phyloP scores from a whole-genome alignment of 2,797 vertebrate species.

The Centropyge bicolor region DNA sequence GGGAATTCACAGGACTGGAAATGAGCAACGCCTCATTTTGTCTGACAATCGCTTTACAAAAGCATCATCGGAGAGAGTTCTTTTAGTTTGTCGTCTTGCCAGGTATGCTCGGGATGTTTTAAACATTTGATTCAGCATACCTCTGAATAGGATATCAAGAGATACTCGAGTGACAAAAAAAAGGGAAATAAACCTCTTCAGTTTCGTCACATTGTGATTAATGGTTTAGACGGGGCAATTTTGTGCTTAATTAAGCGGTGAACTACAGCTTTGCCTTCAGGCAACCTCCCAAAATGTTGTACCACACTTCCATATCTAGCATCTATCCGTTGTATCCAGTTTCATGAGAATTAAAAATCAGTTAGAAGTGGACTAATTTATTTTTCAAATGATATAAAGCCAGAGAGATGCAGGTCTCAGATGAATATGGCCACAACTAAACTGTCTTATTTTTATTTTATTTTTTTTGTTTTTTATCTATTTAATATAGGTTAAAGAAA shows the following conservation, averaged over 20 bases:
- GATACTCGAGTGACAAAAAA: not conserved
- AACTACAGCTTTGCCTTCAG: slow-evolving; percentile 7
- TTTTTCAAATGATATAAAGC: not conserved
- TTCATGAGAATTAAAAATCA: not conserved
- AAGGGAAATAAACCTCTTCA: not conserved
- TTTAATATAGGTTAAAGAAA: too few species aligned
- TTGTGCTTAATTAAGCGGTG: slow-evolving; percentile 21
- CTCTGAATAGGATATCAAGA: not conserved
- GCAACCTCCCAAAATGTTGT: slow-evolving; percentile 1
- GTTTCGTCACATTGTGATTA: slow-evolving; percentile 17
- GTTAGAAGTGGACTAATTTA: not conserved
- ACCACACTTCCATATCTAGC: not conserved
- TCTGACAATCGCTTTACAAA: slow-evolving; percentile 31
- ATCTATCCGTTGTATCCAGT: not conserved
- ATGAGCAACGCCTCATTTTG: slow-evolving; percentile 24
- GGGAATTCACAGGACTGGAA: slow-evolving; percentile 39
- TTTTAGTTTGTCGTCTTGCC: slow-evolving; percentile 13
- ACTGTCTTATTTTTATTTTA: not conserved
- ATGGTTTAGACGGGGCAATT: slow-evolving; percentile 18
- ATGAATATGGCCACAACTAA: slow-evolving; percentile 42
- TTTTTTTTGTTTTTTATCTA: too few species aligned
- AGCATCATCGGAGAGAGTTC: slow-evolving; percentile 19
- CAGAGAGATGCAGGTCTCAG: not conserved
- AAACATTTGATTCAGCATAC: slow-evolving; percentile 13
- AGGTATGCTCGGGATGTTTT: slow-evolving; percentile 8